These are phyloP conservation scores for Rhynchomys soricoides DNA, from an alignment of 2,113 vertebrate genomes.

Conservation along the genomic window DNA sequence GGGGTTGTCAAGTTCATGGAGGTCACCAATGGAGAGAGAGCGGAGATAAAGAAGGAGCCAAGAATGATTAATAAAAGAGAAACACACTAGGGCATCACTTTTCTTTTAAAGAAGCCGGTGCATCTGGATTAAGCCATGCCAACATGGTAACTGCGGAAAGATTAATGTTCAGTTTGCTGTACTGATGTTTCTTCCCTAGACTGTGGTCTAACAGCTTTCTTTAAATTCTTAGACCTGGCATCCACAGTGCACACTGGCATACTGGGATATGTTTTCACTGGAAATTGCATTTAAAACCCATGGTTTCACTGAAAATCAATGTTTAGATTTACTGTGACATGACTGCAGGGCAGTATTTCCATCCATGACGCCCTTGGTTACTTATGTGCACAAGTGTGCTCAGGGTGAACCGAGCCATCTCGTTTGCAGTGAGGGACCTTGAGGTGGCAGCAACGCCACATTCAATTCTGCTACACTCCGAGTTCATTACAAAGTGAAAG, in stretches of 20 bases:
- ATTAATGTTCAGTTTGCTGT: constrained; percentile 4
- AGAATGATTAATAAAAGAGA: background rate
- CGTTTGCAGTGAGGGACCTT: constrained; percentile 86
- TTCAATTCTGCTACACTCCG: constrained; percentile 76
- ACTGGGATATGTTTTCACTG: background rate
- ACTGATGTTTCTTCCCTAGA: background rate
- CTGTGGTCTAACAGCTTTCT: background rate
- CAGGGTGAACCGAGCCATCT: constrained; percentile 63
- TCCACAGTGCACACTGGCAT: background rate
- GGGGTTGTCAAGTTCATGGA: constrained; percentile 50
- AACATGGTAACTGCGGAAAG: background rate
- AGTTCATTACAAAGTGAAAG: constrained; percentile 83
- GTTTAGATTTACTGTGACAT: constrained; percentile 50
- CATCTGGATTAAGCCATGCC: constrained; percentile 4
- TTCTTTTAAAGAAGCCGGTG: constrained; percentile 38
- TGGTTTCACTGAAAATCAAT: constrained; percentile 62
- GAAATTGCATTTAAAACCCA: constrained; percentile 29
- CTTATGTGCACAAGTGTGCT: background rate
- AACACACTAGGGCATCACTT: background rate
- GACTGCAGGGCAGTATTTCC: constrained; percentile 44
- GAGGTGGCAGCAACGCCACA: constrained; percentile 89
- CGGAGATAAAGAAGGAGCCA: constrained; percentile 22
- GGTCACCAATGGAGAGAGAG: constrained; percentile 54
- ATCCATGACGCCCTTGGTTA: constrained; percentile 40
- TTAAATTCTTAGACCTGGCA: background rate